A percentile compares a stretch with the other conserved stretches of the same genome.
These are phyloP conservation scores for Hipparchia sbordonii DNA, from an alignment of 2,888 invertebrate species.

Conservation along the genomic window DNA sequence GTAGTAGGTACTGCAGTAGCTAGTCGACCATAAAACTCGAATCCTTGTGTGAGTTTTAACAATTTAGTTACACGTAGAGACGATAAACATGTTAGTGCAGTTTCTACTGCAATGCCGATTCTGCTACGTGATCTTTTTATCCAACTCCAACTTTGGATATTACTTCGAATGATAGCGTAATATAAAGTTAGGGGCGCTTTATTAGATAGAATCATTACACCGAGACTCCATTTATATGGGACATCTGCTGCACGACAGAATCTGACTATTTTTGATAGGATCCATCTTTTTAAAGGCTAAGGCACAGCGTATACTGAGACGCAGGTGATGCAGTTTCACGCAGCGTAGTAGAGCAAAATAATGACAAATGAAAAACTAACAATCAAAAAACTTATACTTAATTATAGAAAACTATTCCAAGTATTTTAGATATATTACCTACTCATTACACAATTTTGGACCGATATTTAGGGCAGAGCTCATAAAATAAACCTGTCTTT, in stretches of 20 bases:
- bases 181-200: not conserved
- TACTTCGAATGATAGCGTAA: conserved; percentile 15
- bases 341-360: too few relatives aligned
- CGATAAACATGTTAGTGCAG: conserved; percentile 36
- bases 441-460: too few relatives aligned
- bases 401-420: too few relatives aligned
- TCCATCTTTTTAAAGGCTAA: too few relatives aligned
- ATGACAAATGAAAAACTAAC: too few relatives aligned
- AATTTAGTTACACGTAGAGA: conserved; percentile 34
- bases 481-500: too few relatives aligned
- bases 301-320: too few relatives aligned
- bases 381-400: too few relatives aligned
- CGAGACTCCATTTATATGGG: not conserved
- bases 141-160: conserved; percentile 25
- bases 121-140: conserved; percentile 35
- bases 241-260: not conserved
- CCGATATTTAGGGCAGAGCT: too few relatives aligned
- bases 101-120: conserved; percentile 33
- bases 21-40: conserved; percentile 13
- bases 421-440: too few relatives aligned
- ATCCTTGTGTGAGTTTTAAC: conserved; percentile 23
- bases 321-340: too few relatives aligned
- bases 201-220: not conserved
- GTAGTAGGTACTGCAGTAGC: not conserved
- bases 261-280: too few relatives aligned